Conservation (phyloP, 1,140 invertebrate species). For the Popillia japonica region DNA sequence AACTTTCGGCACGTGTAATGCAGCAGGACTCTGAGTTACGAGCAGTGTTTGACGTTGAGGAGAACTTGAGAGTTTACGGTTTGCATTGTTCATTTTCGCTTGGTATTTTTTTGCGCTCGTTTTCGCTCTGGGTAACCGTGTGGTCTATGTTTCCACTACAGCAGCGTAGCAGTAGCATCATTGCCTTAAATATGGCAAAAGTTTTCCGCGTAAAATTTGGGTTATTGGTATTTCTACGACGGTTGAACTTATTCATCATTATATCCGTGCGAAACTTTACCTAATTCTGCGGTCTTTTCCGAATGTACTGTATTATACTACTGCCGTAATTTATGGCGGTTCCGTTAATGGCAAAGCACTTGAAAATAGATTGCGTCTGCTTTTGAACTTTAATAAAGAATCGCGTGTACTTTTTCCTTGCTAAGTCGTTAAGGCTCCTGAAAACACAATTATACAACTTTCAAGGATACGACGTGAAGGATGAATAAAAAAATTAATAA, state of each 20-base stretch:
- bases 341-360: slow-evolving; percentile 31
- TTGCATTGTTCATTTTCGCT: slow-evolving; percentile 25
- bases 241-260: slow-evolving; percentile 28
- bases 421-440: too few relatives aligned
- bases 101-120: not conserved
- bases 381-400: not conserved
- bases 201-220: slow-evolving; percentile 28
- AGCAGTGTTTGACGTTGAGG: slow-evolving; percentile 8
- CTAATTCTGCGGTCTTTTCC: slow-evolving; percentile 4
- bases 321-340: not conserved
- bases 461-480: too few relatives aligned
- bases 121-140: not conserved
- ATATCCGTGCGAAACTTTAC: not conserved
- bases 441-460: too few relatives aligned
- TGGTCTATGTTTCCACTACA: not conserved
- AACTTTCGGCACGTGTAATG: slow-evolving; percentile 43
- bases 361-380: slow-evolving; percentile 2
- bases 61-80: slow-evolving; percentile 28
- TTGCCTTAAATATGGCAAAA: slow-evolving; percentile 27
- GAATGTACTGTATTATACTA: not conserved
- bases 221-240: slow-evolving; percentile 26
- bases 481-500: too few relatives aligned
- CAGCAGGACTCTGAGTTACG: slow-evolving; percentile 26
- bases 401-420: not conserved
- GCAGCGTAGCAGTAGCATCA: slow-evolving; percentile 4